A percentile compares a stretch with the other conserved stretches of the same genome.
Conservation (phyloP, 2,888 invertebrate species). For the Hirtodrosophila cameraria region DNA sequence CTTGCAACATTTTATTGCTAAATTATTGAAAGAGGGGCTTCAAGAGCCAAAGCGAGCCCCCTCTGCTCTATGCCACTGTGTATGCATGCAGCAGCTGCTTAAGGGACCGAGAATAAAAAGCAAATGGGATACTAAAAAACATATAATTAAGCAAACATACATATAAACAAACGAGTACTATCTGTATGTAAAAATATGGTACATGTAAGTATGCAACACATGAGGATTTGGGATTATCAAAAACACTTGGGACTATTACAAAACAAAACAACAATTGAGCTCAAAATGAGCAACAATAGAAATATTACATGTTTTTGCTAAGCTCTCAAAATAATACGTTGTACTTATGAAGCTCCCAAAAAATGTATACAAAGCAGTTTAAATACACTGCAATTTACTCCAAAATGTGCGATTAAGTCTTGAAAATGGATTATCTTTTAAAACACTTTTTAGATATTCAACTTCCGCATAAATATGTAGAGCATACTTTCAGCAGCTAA, state of each 20-base stretch:
- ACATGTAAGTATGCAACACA: not conserved
- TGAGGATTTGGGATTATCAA: constrained; percentile 28
- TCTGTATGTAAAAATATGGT: constrained; percentile 20
- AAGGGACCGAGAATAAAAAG: not conserved
- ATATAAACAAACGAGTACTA: too few relatives aligned
- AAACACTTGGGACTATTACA: constrained; percentile 27
- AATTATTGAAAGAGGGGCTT: too few relatives aligned
- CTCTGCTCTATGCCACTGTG: not conserved
- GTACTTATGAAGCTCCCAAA: not conserved
- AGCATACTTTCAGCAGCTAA: too few relatives aligned
- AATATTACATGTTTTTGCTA: constrained; percentile 7
- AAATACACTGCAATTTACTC: not conserved
- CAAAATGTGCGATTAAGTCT: too few relatives aligned
- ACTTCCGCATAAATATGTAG: too few relatives aligned
- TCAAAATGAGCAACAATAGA: constrained; percentile 1
- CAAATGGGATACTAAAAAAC: not conserved
- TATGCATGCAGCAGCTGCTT: not conserved
- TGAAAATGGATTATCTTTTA: too few relatives aligned
- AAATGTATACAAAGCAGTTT: not conserved
- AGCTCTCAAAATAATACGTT: not conserved
- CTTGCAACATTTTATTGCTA: too few relatives aligned
- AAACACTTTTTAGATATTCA: too few relatives aligned
- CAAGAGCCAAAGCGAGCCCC: too few relatives aligned
- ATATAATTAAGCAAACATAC: constrained; percentile 20
- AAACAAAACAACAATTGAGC: constrained; percentile 24